These are phyloP conservation scores for Chrysotoxum bicinctum DNA, from an alignment of 2,888 invertebrate species.

Conservation along the genomic window DNA sequence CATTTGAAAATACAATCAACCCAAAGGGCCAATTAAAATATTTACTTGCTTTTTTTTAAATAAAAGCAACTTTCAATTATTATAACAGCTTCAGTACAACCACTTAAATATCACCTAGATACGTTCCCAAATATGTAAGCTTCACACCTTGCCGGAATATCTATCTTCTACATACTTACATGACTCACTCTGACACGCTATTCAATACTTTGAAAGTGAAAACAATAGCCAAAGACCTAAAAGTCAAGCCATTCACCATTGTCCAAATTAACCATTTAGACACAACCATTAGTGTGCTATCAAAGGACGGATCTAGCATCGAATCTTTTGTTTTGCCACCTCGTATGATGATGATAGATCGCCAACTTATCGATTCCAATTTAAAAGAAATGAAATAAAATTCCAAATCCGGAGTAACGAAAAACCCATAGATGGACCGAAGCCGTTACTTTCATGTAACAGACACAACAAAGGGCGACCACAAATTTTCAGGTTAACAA, in stretches of 20 bases:
- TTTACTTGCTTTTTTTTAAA: no score
- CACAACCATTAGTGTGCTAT: constrained; percentile 59
- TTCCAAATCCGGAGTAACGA: constrained; percentile 35
- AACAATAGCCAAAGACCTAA: constrained; percentile 7
- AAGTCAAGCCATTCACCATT: constrained; percentile 38
- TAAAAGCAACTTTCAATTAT: constrained; percentile 51
- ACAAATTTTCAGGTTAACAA: constrained; percentile 39
- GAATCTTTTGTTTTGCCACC: constrained; percentile 57
- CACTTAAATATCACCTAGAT: constrained; percentile 17
- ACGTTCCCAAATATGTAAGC: not conserved
- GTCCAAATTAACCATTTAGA: constrained; percentile 61
- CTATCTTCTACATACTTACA: not conserved
- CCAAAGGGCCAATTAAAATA: no score
- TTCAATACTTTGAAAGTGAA: constrained; percentile 39
- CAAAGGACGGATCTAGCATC: constrained; percentile 40
- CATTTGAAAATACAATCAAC: no score
- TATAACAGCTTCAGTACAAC: constrained; percentile 10
- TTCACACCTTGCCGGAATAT: constrained; percentile 60
- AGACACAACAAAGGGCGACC: constrained; percentile 47
- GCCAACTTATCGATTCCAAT: constrained; percentile 48
- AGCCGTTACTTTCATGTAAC: constrained; percentile 36
- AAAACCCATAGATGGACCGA: constrained; percentile 29
- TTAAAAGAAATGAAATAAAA: constrained; percentile 1
- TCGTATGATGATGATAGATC: constrained; percentile 58
- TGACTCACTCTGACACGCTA: constrained; percentile 44